Base-by-base conservation (phyloP, 2,113 vertebrate genomes). In the Riparia riparia region DNA sequence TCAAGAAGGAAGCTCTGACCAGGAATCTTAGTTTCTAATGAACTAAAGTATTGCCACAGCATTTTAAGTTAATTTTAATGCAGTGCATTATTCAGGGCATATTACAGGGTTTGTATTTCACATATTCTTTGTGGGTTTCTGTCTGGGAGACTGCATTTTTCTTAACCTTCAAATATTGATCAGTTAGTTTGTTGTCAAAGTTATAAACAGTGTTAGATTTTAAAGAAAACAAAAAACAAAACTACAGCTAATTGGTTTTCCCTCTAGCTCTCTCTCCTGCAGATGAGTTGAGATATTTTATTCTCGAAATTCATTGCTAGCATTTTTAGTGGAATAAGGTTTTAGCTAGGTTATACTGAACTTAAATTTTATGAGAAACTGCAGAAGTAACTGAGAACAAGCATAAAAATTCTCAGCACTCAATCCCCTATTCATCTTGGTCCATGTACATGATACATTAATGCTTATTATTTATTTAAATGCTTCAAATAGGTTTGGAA, bases 381-480 rank as follows among this genome's bases (percentile, higher is more conserved):
- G 34, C 34, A 81, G 90, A 53, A 90, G 57, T 78, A 89, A 74
- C 70, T 68, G 57, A 89, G 54, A 79, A 13, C 56, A 74, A 68
- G n/a, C 32, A 41, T 71, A 70, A 79, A 92, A 93, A 73, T 39
- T 8, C 7, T 31, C 44, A 58, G 71, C 47, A 53, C 49, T 92
- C 77, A 82, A 74, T 94, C 83, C 49, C 4, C 12, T 86, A 7
- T 94, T 91, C 77, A 65, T 89, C 87, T 63, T 72, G 57, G n/a
- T 87, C 84, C 65, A 29, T 72, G 81, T 94, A 79, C 72, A 72
- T 79, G 77, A 69, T 94, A 89, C 91, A 82, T 94, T 91, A 93
- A 89, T 93, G 77, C 77, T 84, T 93, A 95, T 95, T 95, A 89
- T 93, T 92, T 95, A 95, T 95, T 95, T 89, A 96, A 91, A 58